phyloP scores from a whole-genome alignment of 2,797 vertebrate genomes.

The Iguana delicatissima region DNA sequence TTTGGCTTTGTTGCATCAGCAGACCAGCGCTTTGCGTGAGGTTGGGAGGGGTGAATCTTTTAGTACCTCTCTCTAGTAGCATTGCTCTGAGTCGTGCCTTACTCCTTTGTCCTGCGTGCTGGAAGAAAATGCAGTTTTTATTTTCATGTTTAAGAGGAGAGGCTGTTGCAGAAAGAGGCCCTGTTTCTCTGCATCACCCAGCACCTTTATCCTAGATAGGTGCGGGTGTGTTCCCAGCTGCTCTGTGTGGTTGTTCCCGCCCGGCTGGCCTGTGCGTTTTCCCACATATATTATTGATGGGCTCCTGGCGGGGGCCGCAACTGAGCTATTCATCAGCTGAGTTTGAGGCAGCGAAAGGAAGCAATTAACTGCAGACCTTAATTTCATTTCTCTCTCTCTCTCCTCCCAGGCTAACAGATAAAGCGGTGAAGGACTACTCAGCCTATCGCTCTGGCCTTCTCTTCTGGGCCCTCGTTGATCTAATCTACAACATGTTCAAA shows the following conservation, averaged over 20 bases:
- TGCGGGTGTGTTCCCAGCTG: background rate
- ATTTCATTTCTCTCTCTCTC: background rate
- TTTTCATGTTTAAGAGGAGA: no score
- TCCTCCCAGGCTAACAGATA: slow-evolving; percentile 89
- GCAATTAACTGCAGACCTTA: background rate
- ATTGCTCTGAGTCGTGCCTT: no score
- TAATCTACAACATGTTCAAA: slow-evolving; percentile 99
- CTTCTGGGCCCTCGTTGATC: slow-evolving; percentile 98
- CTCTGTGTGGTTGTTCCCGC: background rate
- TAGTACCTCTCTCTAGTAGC: no score
- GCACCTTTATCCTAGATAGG: no score
- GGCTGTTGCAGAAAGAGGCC: no score
- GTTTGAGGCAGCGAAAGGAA: background rate
- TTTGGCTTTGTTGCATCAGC: no score
- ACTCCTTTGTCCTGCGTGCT: no score
- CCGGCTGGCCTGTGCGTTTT: background rate
- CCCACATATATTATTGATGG: fast-evolving
- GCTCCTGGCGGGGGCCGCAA: background rate
- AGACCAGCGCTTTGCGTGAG: no score
- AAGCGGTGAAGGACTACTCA: slow-evolving; percentile 92
- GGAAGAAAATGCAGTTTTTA: no score
- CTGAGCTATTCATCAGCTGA: background rate
- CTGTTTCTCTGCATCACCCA: no score
- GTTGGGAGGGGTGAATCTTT: no score
- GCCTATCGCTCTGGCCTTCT: slow-evolving; percentile 96